Base-by-base conservation (phyloP, 2,113 vertebrate species). In the Plectropomus leopardus region DNA sequence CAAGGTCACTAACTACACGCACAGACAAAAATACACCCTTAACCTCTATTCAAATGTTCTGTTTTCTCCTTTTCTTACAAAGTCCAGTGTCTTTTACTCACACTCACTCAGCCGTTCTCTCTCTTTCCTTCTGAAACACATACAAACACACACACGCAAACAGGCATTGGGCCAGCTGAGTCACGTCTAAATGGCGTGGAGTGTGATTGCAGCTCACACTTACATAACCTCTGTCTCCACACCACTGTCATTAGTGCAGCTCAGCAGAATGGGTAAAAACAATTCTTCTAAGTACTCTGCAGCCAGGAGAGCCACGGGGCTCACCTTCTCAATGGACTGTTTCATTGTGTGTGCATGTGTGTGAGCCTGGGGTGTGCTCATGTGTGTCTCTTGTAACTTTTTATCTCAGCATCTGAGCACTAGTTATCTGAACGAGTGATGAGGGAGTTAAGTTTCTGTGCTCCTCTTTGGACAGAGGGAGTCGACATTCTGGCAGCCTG, bases 401-500 rank as follows among this genome's bases (percentile, higher is more conserved):
- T 82, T 77, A 65, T 78, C 60, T 28, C 34, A 55, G 70, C 72
- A 81, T 84, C 73, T 76, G 60, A 82, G 67, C 80, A 54, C 57
- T 57, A 65, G 79, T 70, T 86, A 87, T 88, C 74, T 86, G 59
- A 82, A 57, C 34, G 51, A 85, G 92, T 89, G 90, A 86, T 91
- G 88, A 94, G 86, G 81, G 94, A 93, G 94, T 95, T 95, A 95
- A 94, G 90, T 86, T 88, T 90, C 90, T 86, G 64, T 82, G 84
- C 91, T 90, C 86, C 87, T 92, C 85, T 91, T 88, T 89, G 82
- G 90, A 92, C 80, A 88, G 93, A 94, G 92, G 94, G 93, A 94
- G 95, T 94, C 80, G 61, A 94, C 94, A 84, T 94, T 93, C 93
- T 95, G 94, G 94, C 92, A 91, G 90, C 71, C 42, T 83, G 44